phyloP scores from a whole-genome alignment of 2,113 vertebrate species.

The Rana temporaria region DNA sequence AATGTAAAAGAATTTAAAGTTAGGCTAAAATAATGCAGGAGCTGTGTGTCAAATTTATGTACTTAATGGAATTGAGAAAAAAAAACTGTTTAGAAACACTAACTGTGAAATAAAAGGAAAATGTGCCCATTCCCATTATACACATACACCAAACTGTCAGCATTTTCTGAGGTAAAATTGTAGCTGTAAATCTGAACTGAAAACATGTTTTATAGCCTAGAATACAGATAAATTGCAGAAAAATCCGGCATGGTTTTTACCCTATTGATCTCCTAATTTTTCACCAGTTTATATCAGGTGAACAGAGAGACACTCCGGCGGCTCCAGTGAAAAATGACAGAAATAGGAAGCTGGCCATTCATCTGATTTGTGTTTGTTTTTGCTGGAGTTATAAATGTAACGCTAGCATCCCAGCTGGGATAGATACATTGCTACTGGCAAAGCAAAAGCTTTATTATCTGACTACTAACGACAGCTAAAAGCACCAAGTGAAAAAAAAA shows the following conservation, averaged over 20 bases:
- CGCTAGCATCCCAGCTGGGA: conserved; percentile 50
- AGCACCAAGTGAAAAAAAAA: conserved; percentile 48
- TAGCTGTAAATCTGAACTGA: conserved; percentile 34
- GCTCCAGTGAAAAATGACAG: conserved; percentile 44
- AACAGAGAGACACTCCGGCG: conserved; percentile 18
- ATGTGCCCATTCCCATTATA: neutral
- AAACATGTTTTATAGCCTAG: conserved; percentile 38
- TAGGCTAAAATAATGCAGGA: too few species aligned
- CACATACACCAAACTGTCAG: neutral
- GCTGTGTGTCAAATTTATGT: too few species aligned
- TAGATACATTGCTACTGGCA: conserved; percentile 56
- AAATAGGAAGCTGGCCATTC: conserved; percentile 34
- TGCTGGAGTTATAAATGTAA: conserved; percentile 52
- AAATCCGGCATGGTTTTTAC: conserved; percentile 49
- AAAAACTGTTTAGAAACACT: too few species aligned
- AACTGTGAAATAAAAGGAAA: too few species aligned
- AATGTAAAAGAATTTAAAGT: too few species aligned
- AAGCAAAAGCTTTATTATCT: conserved; percentile 61
- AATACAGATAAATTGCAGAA: conserved; percentile 36
- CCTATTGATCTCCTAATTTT: conserved; percentile 49
- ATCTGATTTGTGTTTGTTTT: conserved; percentile 56
- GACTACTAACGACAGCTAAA: conserved; percentile 56
- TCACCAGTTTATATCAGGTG: conserved; percentile 39
- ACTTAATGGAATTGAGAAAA: too few species aligned
- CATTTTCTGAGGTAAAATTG: conserved; percentile 17